phyloP scores from a whole-genome alignment of 2,113 vertebrate species.

The Bos indicus region DNA sequence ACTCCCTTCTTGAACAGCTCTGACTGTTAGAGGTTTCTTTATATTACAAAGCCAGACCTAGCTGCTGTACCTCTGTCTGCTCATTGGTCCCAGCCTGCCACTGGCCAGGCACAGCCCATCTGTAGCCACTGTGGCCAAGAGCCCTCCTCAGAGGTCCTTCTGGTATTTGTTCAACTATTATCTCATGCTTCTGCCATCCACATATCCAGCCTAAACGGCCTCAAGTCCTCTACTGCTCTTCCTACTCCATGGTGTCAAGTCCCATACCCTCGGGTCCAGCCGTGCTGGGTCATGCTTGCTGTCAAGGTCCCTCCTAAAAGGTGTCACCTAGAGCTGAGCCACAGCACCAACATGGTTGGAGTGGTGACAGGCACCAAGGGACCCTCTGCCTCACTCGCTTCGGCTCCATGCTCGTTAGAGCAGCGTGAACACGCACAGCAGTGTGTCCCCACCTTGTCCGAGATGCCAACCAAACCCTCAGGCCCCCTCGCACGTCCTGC shows the following conservation, averaged over 20 bases:
- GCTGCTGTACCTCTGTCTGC: neutral
- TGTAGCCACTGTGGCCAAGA: neutral
- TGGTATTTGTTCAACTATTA: neutral
- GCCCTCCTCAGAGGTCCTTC: neutral
- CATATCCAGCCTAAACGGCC: neutral
- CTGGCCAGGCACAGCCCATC: neutral
- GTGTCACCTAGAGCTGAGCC: neutral
- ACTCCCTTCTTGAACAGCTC: neutral
- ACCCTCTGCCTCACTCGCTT: neutral
- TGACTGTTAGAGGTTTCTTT: neutral
- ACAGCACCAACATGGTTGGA: accelerated
- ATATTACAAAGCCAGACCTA: neutral
- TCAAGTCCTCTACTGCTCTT: neutral
- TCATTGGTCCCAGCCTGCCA: neutral
- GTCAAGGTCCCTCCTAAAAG: neutral
- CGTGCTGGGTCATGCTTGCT: neutral
- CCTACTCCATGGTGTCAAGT: accelerated
- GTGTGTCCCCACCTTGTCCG: neutral
- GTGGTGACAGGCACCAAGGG: neutral
- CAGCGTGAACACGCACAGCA: accelerated
- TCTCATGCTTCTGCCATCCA: accelerated
- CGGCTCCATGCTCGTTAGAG: neutral
- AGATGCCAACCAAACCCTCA: neutral
- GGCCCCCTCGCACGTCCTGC: neutral
- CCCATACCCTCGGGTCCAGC: neutral